These are phyloP conservation scores for Meloe dianella DNA, from an alignment of 2,888 invertebrate genomes.

Conservation along the genomic window DNA sequence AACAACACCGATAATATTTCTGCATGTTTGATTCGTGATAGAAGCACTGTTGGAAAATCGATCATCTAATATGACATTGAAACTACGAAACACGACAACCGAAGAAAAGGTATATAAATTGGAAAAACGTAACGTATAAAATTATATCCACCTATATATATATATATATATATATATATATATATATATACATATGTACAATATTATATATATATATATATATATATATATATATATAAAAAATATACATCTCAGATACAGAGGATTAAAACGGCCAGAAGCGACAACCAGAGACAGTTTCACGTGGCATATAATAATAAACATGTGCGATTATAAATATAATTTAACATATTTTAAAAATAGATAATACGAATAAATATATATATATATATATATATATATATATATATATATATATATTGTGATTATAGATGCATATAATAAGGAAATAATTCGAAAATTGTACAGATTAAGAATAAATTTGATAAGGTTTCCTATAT, in stretches of 20 bases:
- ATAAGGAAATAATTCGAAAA: background rate
- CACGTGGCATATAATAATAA: slow-evolving; percentile 32
- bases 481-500: slow-evolving; percentile 6
- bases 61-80: slow-evolving; percentile 19
- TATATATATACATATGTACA: background rate
- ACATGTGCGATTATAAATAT: slow-evolving; percentile 25
- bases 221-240: background rate
- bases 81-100: slow-evolving; percentile 2
- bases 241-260: slow-evolving; percentile 25
- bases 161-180: background rate
- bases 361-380: background rate
- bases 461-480: slow-evolving; percentile 4
- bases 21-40: slow-evolving; percentile 30
- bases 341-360: background rate
- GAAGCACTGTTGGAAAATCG: slow-evolving; percentile 25
- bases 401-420: no score
- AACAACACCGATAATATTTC: slow-evolving; percentile 18
- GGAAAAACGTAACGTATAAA: background rate
- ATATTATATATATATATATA: no score
- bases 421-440: background rate
- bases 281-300: slow-evolving; percentile 26
- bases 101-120: background rate
- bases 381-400: no score
- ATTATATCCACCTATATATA: no score
- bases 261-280: slow-evolving; percentile 28